Base-by-base conservation (phyloP, 2,888 invertebrate species). In the Pyrrhia umbra region DNA sequence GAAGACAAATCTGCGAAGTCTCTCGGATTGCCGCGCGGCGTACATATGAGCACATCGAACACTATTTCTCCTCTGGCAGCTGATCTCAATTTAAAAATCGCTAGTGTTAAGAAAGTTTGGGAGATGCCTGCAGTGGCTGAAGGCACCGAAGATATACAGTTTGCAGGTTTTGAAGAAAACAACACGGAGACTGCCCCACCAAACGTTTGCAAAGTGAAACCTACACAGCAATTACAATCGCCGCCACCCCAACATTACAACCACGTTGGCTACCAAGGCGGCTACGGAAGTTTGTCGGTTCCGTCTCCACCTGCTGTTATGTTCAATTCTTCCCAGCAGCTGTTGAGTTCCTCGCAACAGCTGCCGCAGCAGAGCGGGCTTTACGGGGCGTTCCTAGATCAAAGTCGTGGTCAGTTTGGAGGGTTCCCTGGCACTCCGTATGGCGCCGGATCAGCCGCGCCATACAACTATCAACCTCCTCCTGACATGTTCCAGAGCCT, bases 61-160 rank as follows among this genome's bases (percentile, higher is more conserved):
- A 96, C 97, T 9, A 97, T 97, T 79, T 97, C 97, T 10, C 97
- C 97, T 16, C 96, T 97, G 73, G 97, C 98, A 39, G 98, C 98
- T 39, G 99, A 99, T 91, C 96, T 99, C 77, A 98, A 98, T 93
- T 96, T 98, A 93, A 99, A 99, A 95, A 98, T 99, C 81, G 98
- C 98, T 37, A 98, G 98, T 73, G 98, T 98, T 45, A 99, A 99
- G 91, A 98, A 97, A 83, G 97, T 97, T 16, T 98, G 98, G 98
- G 98, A 98, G 85, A 97, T 96, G 96, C 96, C 96, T 15, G 96
- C 96, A 0, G 96, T 96, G 16, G 96, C 96, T 18, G 97, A 97
- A 82, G 96, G 86, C 81, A 93, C 80, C 80, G 95, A 88, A 92
- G 96, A 88, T 90, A 90, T 89, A 82, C 91, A 93, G 79, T 94